phyloP scores from a whole-genome alignment of 2,797 vertebrate genomes.

The Tauraco hartlaubi region DNA sequence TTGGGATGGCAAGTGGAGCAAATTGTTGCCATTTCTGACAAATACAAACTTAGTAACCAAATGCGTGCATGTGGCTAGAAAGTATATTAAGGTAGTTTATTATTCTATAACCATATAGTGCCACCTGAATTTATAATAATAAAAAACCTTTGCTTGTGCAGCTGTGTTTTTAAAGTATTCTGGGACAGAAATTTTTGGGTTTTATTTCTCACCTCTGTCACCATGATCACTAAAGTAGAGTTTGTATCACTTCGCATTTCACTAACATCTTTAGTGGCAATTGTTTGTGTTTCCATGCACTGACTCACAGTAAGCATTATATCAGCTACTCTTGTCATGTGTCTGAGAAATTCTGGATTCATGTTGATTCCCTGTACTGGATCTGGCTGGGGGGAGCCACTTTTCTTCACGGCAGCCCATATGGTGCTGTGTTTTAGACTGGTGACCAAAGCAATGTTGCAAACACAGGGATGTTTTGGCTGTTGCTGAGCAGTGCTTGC shows the following conservation, averaged over 20 bases:
- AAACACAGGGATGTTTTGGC: not conserved
- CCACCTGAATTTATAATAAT: not conserved
- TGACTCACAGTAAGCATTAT: not conserved
- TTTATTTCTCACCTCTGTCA: not conserved
- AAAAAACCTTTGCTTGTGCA: not conserved
- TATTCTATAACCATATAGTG: not conserved
- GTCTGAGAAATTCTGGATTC: not conserved
- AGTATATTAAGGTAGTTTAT: not conserved
- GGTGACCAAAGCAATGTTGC: not conserved
- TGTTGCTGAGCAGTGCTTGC: not conserved
- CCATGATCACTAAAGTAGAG: not conserved
- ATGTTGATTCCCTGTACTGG: not conserved
- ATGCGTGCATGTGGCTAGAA: not conserved
- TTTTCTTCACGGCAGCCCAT: not conserved
- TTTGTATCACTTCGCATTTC: not conserved
- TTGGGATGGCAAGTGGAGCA: not conserved
- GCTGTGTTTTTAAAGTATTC: not conserved
- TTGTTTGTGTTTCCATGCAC: not conserved
- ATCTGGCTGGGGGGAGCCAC: not conserved
- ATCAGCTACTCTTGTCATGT: not conserved
- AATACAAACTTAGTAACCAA: not conserved
- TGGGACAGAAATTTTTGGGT: not conserved
- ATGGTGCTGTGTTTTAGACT: not conserved
- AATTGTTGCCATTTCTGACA: conserved; percentile 3
- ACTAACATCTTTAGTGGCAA: not conserved